Percentiles rank a stretch among this genome's conserved stretches.
Conservation (phyloP, 1,140 invertebrate species). For the Anastrepha obliqua region DNA sequence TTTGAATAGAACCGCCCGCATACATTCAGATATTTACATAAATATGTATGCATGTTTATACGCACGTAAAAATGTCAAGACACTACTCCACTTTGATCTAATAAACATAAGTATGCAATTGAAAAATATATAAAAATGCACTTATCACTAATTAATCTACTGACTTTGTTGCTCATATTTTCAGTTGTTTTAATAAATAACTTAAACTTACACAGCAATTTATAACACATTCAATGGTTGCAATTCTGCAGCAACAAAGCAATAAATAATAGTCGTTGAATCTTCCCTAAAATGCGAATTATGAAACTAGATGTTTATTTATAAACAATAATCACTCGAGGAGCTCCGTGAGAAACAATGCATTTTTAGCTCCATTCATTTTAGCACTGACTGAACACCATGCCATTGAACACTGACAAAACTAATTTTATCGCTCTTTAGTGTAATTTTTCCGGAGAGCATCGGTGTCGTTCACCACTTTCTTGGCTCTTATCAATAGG, state of each 20-base stretch:
- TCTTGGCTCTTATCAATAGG: neutral
- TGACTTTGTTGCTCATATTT: neutral
- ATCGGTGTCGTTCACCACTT: neutral
- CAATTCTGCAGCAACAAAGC: neutral
- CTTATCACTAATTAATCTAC: neutral
- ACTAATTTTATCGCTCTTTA: neutral
- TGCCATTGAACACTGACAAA: neutral
- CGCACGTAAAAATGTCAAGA: too few relatives aligned
- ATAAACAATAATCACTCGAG: constrained; percentile 12
- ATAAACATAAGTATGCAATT: too few relatives aligned
- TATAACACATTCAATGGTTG: neutral
- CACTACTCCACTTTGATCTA: too few relatives aligned
- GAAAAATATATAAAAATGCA: too few relatives aligned
- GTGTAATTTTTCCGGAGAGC: constrained; percentile 4
- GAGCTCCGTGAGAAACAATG: neutral
- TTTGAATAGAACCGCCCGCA: too few relatives aligned
- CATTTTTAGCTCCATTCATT: constrained; percentile 28
- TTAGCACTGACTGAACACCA: constrained; percentile 45
- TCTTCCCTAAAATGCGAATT: neutral
- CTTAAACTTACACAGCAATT: constrained; percentile 14
- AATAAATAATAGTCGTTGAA: neutral
- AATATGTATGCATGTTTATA: too few relatives aligned
- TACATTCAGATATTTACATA: too few relatives aligned
- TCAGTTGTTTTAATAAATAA: neutral
- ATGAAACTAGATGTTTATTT: constrained; percentile 1